phyloP scores from a whole-genome alignment of 2,797 vertebrate species.

The Acipenser oxyrinchus region DNA sequence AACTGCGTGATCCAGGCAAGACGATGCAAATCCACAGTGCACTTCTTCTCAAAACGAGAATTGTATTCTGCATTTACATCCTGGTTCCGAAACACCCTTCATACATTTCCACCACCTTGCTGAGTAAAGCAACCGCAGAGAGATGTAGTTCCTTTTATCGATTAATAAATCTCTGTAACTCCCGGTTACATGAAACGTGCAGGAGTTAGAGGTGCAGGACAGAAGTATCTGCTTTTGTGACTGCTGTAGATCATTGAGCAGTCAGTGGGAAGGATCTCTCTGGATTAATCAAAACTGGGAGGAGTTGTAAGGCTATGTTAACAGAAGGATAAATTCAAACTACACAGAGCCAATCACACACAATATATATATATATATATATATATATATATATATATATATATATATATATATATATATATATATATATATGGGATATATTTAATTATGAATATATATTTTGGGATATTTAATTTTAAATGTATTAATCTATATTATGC shows the following conservation, averaged over 20 bases:
- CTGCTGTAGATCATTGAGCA: conserved; percentile 6
- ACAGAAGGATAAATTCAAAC: not conserved
- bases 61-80: conserved; percentile 8
- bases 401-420: too few relatives aligned
- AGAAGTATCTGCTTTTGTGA: conserved; percentile 23
- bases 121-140: not conserved
- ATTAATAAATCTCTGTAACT: conserved; percentile 13
- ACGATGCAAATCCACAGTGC: too few relatives aligned
- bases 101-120: conserved; percentile 1
- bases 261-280: conserved; percentile 28
- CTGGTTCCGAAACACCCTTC: conserved; percentile 9
- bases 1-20: too few relatives aligned
- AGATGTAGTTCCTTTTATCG: conserved; percentile 8
- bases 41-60: not conserved
- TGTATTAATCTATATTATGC: not conserved
- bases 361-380: too few relatives aligned
- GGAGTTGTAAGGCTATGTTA: conserved; percentile 23
- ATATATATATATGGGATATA: too few relatives aligned
- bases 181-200: conserved; percentile 15
- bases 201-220: conserved; percentile 12
- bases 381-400: too few relatives aligned
- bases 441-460: too few relatives aligned
- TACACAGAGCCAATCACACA: not conserved
- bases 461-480: not conserved
- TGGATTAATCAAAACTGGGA: conserved; percentile 25